Evolutionary conservation across 2,888 invertebrate genomes (phyloP), one percentile per base, ranked within the genome.

Genomic region (Sarcophaga rosellei): DNA sequence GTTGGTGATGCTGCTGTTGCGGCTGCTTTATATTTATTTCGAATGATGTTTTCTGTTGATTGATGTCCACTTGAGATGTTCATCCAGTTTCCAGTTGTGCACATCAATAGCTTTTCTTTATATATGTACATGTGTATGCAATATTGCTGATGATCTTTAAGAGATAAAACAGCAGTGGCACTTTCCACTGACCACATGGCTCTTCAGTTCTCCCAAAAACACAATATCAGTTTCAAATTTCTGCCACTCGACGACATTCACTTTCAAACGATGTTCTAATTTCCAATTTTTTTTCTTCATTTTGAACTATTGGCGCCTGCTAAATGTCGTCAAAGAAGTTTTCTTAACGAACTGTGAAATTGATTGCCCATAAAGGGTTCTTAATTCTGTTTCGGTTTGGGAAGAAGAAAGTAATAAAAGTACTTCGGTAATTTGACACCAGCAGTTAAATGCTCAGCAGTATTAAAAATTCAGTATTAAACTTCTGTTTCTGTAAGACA

Each of bases 281-380:
- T 57, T 70, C 65, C 20, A 12, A n/a, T 25, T 70, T n/a, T 45
- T 74, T 6, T 61, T 65, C 44, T 76, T 2, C 21, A 15, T 17
- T 35, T 65, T 53, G 70, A 44, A 35, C 77, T 69, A 77, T 53
- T 84, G 86, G 86, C 84, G 86, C 84, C 86, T 78, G 70, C n/a
- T 53, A 44, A 59, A 80, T 77, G 25, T 75, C 77, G 21, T 62
- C 53, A 53, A 21, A 44, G 20, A 62, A n/a, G 35, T 53, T 70
- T 74, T 53, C 15, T 70, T 73, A 87, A 87, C 70, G 74, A 87
- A 78, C 87, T 84, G 87, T 87, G 80, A 88, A 88, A 88, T 88
- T 83, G 70, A 45, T 62, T 81, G 81, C 61, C 61, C 47, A 76
- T 73, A 75, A 17, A 23, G 70, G 53, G 44, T 83, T 45, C 61